phyloP scores from a whole-genome alignment of 2,113 vertebrate species.

The Micromys minutus region DNA sequence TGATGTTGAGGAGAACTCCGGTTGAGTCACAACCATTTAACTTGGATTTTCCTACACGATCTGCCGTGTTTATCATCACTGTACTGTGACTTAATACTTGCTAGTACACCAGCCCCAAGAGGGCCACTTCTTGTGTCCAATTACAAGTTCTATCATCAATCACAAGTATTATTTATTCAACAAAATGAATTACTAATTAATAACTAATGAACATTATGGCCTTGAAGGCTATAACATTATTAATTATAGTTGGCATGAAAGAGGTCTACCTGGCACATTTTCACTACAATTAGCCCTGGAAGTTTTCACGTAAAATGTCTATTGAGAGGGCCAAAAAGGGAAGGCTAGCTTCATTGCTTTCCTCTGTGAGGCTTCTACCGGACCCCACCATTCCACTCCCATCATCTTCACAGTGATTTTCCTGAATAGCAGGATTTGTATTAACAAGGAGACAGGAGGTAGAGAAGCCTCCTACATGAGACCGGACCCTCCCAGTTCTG shows the following conservation, averaged over 20 bases:
- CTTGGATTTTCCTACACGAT: slow-evolving; percentile 81
- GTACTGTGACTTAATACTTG: slow-evolving; percentile 90
- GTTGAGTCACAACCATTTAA: slow-evolving; percentile 84
- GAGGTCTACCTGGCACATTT: slow-evolving; percentile 88
- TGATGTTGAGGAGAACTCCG: slow-evolving; percentile 72
- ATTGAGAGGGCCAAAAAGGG: slow-evolving; percentile 83
- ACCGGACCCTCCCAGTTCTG: neutral
- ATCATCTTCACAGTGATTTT: neutral
- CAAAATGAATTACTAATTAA: slow-evolving; percentile 99
- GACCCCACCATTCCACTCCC: neutral
- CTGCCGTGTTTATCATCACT: slow-evolving; percentile 87
- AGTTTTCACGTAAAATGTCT: slow-evolving; percentile 87
- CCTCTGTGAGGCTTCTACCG: slow-evolving; percentile 76
- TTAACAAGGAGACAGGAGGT: neutral
- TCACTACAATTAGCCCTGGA: slow-evolving; percentile 88
- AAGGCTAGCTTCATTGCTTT: slow-evolving; percentile 46
- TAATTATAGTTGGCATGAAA: slow-evolving; percentile 95
- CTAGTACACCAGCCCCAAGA: slow-evolving; percentile 91
- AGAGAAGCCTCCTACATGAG: fast-evolving
- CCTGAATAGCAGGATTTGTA: neutral
- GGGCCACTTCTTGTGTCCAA: slow-evolving; percentile 94
- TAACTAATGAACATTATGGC: slow-evolving; percentile 99
- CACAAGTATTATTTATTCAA: slow-evolving; percentile 99
- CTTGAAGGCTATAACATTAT: slow-evolving; percentile 96
- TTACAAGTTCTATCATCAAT: slow-evolving; percentile 99